Conservation (phyloP, 1,140 invertebrate species). For the Ips nitidus region DNA sequence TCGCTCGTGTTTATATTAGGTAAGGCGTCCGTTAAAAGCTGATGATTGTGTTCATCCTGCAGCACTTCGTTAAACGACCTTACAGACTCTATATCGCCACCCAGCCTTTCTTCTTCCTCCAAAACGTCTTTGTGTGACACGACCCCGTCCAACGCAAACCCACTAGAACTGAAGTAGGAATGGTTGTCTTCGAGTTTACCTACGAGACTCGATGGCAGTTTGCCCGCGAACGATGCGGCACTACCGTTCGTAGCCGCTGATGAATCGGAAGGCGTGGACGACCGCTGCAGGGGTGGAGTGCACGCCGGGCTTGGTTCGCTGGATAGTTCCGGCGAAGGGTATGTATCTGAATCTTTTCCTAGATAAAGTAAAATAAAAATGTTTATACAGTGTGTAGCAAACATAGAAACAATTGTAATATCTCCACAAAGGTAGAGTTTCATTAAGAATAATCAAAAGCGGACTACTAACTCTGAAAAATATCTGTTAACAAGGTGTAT, state of each 20-base stretch:
- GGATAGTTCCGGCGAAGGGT: constrained; percentile 21
- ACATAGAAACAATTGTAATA: background rate
- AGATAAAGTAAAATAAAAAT: constrained; percentile 19
- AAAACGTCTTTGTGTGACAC: constrained; percentile 11
- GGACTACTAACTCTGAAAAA: background rate
- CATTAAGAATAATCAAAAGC: no score
- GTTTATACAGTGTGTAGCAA: background rate
- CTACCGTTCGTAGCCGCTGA: background rate
- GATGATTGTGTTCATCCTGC: constrained; percentile 21
- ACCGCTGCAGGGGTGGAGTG: constrained; percentile 18
- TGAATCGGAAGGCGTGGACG: constrained; percentile 1
- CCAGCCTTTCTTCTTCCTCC: constrained; percentile 1
- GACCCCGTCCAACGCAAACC: constrained; percentile 16
- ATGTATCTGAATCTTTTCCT: constrained; percentile 30
- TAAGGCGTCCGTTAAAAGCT: constrained; percentile 45
- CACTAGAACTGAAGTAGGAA: constrained; percentile 32
- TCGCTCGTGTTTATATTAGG: constrained; percentile 49
- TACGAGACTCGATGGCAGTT: constrained; percentile 21
- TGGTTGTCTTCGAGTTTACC: constrained; percentile 22
- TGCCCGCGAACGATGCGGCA: constrained; percentile 12
- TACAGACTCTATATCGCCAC: constrained; percentile 5
- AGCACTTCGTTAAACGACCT: constrained; percentile 19
- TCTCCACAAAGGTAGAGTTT: background rate
- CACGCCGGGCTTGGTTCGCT: constrained; percentile 26
- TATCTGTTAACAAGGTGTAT: no score